Evolutionary conservation across 2,888 invertebrate species (phyloP), one percentile per base, ranked within the genome.

Genomic region (Sesia apiformis): DNA sequence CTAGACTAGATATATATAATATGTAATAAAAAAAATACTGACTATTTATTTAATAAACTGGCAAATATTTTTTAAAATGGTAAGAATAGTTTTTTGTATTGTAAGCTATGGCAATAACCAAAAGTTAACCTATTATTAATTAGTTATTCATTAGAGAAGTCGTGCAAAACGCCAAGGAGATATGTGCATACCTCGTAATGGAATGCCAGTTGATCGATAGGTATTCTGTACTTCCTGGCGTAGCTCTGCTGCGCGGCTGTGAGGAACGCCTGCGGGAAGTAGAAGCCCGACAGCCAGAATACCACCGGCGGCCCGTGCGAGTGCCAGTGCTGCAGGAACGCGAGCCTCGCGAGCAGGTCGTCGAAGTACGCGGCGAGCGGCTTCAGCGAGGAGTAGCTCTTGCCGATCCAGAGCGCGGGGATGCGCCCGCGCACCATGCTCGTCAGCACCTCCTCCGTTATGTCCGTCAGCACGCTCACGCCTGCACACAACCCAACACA

Each of bases 281-380:
- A 98, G 84, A 98, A 98, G 0, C 97, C 98, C 0, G 97, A 95
- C 42, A 98, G 75, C 98, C 98, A 98, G 82, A 95, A 98, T 50
- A 94, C 92, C 0, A 87, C 61, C 0, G 98, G 98, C 3, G 96
- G 94, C 1, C 96, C 97, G 55, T 92, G 72, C 38, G 94, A 92
- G 73, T 92, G 96, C 98, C 98, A 98, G 69, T 92, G 90, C 93
- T 96, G 94, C 54, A 98, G 82, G 79, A 97, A 97, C n/a, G 90
- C 90, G 6, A 98, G 87, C 62, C 98, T 92, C 0, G 92, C 92
- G n/a, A 97, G 79, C 66, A 98, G 93, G 76, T 98, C 98, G 61
- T 91, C 92, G 55, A 97, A 90, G 74, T 97, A 98, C 65, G 95
- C 94, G 39, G 95, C 96, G 7, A 98, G 90, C 0, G 97, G 96